Evolutionary conservation across 2,113 vertebrate species (phyloP).

Genomic region (Hippocampus zosterae): DNA sequence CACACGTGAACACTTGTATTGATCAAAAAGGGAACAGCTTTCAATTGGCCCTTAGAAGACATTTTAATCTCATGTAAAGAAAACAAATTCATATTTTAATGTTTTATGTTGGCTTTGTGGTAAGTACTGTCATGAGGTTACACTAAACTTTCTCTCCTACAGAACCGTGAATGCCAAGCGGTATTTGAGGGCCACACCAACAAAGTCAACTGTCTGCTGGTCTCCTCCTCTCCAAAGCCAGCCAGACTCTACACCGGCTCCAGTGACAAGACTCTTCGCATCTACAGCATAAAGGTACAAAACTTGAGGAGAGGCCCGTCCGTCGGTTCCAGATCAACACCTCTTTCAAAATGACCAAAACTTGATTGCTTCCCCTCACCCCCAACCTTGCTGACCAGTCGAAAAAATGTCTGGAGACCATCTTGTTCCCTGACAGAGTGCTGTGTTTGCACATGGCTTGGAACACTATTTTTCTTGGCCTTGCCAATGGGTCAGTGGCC

Average conservation of each 20-base stretch:
- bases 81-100: too few relatives aligned
- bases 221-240: conserved; percentile 73
- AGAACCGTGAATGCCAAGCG: conserved; percentile 82
- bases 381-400: conserved; percentile 63
- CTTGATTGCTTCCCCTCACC: too few relatives aligned
- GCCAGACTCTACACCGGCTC: conserved; percentile 86
- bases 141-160: neutral
- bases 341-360: neutral
- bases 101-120: too few relatives aligned
- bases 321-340: neutral
- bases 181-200: conserved; percentile 87
- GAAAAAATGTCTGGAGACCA: conserved; percentile 74
- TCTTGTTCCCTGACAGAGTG: conserved; percentile 82
- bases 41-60: too few relatives aligned
- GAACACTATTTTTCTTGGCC: conserved; percentile 85
- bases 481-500: conserved; percentile 85
- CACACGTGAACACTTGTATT: too few relatives aligned
- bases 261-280: conserved; percentile 88
- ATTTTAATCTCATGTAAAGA: too few relatives aligned
- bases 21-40: too few relatives aligned
- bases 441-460: conserved; percentile 88
- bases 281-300: conserved; percentile 82
- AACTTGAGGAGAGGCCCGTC: neutral
- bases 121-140: too few relatives aligned
- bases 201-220: conserved; percentile 90